Evolutionary conservation across 2,888 invertebrate genomes (phyloP), one percentile per base, ranked within the genome.

Genomic region (Tenthredo notha): DNA sequence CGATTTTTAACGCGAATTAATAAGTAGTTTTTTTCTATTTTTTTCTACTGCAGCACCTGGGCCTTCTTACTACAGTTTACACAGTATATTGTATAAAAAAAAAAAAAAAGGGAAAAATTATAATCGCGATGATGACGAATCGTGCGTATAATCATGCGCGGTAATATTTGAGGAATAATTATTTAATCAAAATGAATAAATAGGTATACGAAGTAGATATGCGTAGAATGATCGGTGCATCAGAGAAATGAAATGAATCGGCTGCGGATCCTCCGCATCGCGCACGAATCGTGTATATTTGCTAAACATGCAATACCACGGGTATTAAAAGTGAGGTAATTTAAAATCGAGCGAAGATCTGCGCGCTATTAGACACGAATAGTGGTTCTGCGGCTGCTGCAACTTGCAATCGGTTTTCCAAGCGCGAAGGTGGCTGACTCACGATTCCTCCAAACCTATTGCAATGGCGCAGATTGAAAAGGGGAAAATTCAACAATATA

Each of bases 321-420:
- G 89, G 90, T 89, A 90, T 91, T 90, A 91, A 91, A 91, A 90
- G 88, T 90, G 88, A 89, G 89, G 90, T 90, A 91, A 91, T 91
- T 91, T 91, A 90, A 91, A 91, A 91, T 90, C 91, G 91, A 91
- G 90, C 90, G 89, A 90, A 89, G 91, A 91, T 91, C 88, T 88
- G 87, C 86, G 86, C 86, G 84, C 87, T 84, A 88, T 90, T 61
- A 75, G 54, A 40, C 58, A 61, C 65, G 65, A 65, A 65, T 85
- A 67, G 72, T 61, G 33, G 65, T 43, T 37, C 58, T 70, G 85
- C 70, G 47, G 85, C 21, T 61, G 80, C 61, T 67, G 84, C 85
- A 83, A 83, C 86, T 85, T 70, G 87, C 86, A 85, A 85, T 87
- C 84, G 84, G 86, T 85, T 86, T 86, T 40, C 43, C 89, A 86